A percentile compares a stretch with the other conserved stretches of the same genome.
Evolutionary conservation across 2,113 vertebrate genomes (phyloP).

Genomic region (Sylvietta virens): DNA sequence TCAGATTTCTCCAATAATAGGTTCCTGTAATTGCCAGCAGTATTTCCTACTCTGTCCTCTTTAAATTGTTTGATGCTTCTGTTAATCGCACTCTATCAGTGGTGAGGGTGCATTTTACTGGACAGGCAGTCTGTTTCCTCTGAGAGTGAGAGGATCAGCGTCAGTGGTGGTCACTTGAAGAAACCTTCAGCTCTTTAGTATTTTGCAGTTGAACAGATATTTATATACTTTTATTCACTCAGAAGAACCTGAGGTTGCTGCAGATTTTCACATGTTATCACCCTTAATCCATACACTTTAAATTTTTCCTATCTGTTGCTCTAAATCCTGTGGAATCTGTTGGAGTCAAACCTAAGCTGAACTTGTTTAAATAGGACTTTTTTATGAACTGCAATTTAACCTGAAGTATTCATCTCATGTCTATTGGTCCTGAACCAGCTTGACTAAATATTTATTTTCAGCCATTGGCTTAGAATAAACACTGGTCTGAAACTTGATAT

Average conservation of each 20-base stretch:
- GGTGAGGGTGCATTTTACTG: background rate
- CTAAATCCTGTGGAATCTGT: background rate
- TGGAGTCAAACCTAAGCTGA: background rate
- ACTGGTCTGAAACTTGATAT: background rate
- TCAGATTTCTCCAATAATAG: background rate
- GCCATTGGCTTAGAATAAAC: background rate
- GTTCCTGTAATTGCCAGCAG: background rate
- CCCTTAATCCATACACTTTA: background rate
- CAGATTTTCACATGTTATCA: background rate
- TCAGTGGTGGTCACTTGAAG: background rate
- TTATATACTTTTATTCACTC: background rate
- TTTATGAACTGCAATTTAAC: background rate
- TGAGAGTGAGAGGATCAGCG: background rate
- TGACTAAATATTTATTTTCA: slow-evolving; percentile 11
- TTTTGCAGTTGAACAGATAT: background rate
- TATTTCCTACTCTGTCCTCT: background rate
- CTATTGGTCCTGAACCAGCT: background rate
- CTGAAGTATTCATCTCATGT: background rate
- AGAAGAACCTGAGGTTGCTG: background rate
- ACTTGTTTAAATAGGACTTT: background rate
- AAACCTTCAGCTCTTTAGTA: background rate
- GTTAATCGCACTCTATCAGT: background rate
- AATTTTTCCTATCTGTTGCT: background rate
- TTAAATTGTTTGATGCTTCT: background rate
- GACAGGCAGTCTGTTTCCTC: background rate